Percentiles rank a stretch among this genome's conserved stretches.
These are phyloP conservation scores for Melanotaenia maccullochi DNA, from an alignment of 2,797 vertebrate species.

Conservation along the genomic window DNA sequence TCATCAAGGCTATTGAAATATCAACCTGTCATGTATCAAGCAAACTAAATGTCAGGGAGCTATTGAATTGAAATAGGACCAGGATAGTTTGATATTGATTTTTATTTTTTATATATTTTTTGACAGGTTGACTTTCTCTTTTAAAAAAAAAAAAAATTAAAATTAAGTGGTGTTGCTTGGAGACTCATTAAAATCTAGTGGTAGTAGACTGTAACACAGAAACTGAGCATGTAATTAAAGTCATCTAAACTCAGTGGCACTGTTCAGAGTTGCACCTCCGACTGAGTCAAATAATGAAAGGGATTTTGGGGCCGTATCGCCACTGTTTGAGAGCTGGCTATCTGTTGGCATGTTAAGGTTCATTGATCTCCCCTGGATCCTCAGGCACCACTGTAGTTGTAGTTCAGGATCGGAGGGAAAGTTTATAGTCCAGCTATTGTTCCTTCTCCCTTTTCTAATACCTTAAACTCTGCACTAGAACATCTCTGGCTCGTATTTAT, in stretches of 20 bases:
- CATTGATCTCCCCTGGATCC: conserved; percentile 63
- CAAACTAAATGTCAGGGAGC: conserved; percentile 81
- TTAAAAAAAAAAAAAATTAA: conserved; percentile 35
- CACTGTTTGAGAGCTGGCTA: conserved; percentile 67
- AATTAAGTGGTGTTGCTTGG: conserved; percentile 53
- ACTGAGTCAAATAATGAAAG: conserved; percentile 80
- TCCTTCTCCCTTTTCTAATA: conserved; percentile 46
- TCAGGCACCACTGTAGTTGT: conserved; percentile 63
- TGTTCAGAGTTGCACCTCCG: conserved; percentile 75
- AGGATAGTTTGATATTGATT: conserved; percentile 74
- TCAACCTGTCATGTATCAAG: conserved; percentile 73
- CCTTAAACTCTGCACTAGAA: conserved; percentile 66
- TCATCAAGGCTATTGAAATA: conserved; percentile 74
- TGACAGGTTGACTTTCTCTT: conserved; percentile 71
- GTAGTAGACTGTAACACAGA: conserved; percentile 60
- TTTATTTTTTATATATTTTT: conserved; percentile 70
- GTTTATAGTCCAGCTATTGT: conserved; percentile 36
- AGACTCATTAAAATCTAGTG: conserved; percentile 56
- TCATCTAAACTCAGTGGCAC: conserved; percentile 61
- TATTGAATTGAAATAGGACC: conserved; percentile 72
- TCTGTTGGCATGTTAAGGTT: conserved; percentile 66
- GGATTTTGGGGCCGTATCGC: conserved; percentile 77
- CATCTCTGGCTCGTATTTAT: conserved; percentile 73
- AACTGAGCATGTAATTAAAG: conserved; percentile 58
- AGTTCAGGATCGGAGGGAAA: conserved; percentile 59